Base-by-base conservation (phyloP, 2,888 invertebrate species). In the Acanthoscelides obtectus region DNA sequence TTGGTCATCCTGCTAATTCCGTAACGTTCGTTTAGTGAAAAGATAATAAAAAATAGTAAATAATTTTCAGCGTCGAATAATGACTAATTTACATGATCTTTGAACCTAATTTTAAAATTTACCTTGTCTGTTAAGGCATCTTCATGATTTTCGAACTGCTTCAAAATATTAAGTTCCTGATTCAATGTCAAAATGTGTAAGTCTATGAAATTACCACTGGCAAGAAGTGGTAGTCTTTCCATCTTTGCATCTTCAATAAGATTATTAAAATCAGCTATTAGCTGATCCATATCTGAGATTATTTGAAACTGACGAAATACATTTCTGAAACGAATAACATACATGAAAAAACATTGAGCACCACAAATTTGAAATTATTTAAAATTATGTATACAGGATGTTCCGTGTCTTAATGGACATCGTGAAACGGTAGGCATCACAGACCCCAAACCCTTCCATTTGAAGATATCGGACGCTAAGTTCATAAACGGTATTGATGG, bases 81-180 rank as follows among this genome's bases (percentile, higher is more conserved):
- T n/a, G n/a, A n/a, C 63, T 8, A 12, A 63, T 63, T 63, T 63
- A 12, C 12, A 63, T 63, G 63, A 19, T 19, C 63, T 63, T 63
- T 12, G 63, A 12, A 12, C 12, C 8, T 12, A 63, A 63, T 63
- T 63, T 8, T 63, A 19, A 63, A 19, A 66, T 20, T 21, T 3
- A 83, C 81, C 72, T 78, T 81, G 72, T 88, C 88, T 22, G 88
- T 87, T 17, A 94, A 84, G 67, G 86, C 82, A 75, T 91, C 89
- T 83, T 95, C 94, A 64, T 89, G 88, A 2, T 89, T 87, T 81
- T 94, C 94, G 78, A 91, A 94, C 66, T 91, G 90, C 79, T 91
- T 92, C 17, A 94, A 83, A 20, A 95, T 90, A 68, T 91, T 87
- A 80, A 94, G 86, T 82, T 95, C 94, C 81, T 93, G 90, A 78